phyloP scores from a whole-genome alignment of 92 coral and sea anemone genomes.

The Metridium senile region DNA sequence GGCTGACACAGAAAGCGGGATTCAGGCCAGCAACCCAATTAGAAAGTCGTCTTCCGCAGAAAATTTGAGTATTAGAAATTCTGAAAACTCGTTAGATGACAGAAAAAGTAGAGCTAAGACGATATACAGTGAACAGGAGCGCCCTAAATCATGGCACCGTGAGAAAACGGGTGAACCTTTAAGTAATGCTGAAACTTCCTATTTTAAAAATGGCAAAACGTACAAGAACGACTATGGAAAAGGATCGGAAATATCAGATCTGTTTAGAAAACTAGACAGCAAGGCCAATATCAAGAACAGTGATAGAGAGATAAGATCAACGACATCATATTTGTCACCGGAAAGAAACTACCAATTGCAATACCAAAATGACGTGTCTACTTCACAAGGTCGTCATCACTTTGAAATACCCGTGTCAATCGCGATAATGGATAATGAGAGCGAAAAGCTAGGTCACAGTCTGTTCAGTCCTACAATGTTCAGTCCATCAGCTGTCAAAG shows the following conservation, averaged over 20 bases:
- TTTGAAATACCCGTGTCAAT: slow-evolving; percentile 54
- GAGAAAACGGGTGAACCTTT: background rate
- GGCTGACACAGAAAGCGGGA: background rate
- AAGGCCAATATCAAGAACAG: background rate
- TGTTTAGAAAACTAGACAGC: slow-evolving; percentile 2
- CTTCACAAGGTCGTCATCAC: slow-evolving; percentile 18
- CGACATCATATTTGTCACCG: slow-evolving; percentile 17
- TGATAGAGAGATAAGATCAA: slow-evolving; percentile 7
- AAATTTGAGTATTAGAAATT: background rate
- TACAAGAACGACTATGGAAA: slow-evolving; percentile 27
- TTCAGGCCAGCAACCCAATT: background rate
- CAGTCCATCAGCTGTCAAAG: slow-evolving; percentile 23
- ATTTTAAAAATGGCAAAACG: slow-evolving; percentile 16
- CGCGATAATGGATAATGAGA: slow-evolving; percentile 50
- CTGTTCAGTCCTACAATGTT: slow-evolving; percentile 21
- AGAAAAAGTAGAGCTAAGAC: background rate
- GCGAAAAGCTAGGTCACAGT: slow-evolving; percentile 10
- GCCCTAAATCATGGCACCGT: background rate
- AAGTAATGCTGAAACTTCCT: background rate
- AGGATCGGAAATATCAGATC: slow-evolving; percentile 25
- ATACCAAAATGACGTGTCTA: slow-evolving; percentile 24
- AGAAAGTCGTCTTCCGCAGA: slow-evolving; percentile 27
- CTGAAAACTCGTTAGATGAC: background rate
- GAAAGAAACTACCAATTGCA: slow-evolving; percentile 38
- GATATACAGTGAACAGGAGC: background rate